Base-by-base conservation (phyloP, 1,140 invertebrate genomes). In the Tenebrio molitor region DNA sequence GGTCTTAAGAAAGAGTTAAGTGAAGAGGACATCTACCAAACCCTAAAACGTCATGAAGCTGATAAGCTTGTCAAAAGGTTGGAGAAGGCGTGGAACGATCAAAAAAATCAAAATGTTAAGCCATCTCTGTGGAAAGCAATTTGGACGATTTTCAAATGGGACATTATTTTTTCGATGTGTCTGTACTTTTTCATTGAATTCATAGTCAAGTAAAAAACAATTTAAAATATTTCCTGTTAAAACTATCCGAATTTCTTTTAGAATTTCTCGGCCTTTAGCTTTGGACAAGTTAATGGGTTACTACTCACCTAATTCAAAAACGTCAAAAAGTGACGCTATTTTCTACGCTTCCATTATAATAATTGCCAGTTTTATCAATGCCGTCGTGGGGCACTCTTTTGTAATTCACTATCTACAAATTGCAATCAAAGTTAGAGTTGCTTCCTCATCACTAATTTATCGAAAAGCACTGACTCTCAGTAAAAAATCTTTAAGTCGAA, bases 361-460 rank as follows among this genome's bases (percentile, higher is more conserved):
- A 25, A 68, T 92, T 1, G 89, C 89, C 76, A 89, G 90, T 2
- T 87, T 91, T 0, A 73, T 93, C 42, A 89, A 90, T 72, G 88
- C 91, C 6, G 83, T 95, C 23, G 84, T 91, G 1, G 87, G 90
- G 75, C 93, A 97, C 85, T 90, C 91, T 1, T 92, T 91, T 77
- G 91, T 95, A 85, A 89, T 95, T 82, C 88, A 86, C 5, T 84
- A 92, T 17, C 83, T 90, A 63, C 91, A 93, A 78, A 84, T 92
- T 75, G 93, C 93, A 36, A 93, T 95, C 90, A 92, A 93, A 83
- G 88, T 94, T 72, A 86, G 93, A 70, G 87, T 96, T 25, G 91
- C 92, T 0, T 91, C 90, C 80, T 92, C 91, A 76, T 91, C 92
- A 0, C 84, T 96, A 36, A 90, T 96, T 72, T 96, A 95, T 83